phyloP scores from a whole-genome alignment of 2,888 invertebrate genomes.

The Stenchaetothrips biformis region DNA sequence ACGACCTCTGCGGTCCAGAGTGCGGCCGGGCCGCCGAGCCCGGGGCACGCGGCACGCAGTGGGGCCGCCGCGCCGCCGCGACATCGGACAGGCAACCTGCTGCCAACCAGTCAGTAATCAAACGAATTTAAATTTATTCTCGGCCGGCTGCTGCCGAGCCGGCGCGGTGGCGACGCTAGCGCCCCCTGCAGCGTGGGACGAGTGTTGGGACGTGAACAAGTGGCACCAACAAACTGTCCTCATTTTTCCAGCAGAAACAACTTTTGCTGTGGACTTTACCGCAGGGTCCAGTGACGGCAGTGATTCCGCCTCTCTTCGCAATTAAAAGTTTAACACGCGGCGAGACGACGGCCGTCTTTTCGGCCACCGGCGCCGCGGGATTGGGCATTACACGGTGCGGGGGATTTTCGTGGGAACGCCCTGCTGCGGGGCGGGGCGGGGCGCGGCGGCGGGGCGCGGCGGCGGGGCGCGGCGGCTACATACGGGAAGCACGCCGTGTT shows the following conservation, averaged over 20 bases:
- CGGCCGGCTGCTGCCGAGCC: not conserved
- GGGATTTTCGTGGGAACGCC: not conserved
- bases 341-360: not conserved
- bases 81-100: not conserved
- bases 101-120: not conserved
- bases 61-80: not conserved
- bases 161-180: not conserved
- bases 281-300: not conserved
- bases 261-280: not conserved
- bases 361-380: not conserved
- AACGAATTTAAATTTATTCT: constrained; percentile 21
- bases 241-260: not conserved
- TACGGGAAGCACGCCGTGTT: not conserved
- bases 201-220: not conserved
- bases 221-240: not conserved
- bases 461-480: not conserved
- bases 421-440: not conserved
- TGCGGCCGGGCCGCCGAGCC: not conserved
- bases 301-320: not conserved
- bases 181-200: not conserved
- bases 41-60: no score
- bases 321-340: not conserved
- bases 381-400: not conserved
- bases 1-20: not conserved
- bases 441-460: not conserved